Base-by-base conservation (phyloP, 1,140 invertebrate genomes). In the Micrasema longulum region DNA sequence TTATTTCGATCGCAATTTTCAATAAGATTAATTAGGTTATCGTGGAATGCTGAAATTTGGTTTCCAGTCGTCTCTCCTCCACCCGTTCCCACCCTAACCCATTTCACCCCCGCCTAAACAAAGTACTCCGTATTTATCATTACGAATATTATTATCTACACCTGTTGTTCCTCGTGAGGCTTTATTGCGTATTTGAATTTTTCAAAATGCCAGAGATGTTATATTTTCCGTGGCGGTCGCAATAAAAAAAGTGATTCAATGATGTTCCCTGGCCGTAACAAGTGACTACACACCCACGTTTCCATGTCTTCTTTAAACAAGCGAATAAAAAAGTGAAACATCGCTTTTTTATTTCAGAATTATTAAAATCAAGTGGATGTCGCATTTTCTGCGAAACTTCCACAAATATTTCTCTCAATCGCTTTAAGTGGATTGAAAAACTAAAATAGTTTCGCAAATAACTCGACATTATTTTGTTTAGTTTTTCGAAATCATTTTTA, bases 201-300 rank as follows among this genome's bases (percentile, higher is more conserved):
- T 76, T 76, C 48, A 65, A 66, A 71, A 66, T 47, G 47, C 53
- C 62, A 20, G 62, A 65, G 52, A 65, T 65, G 48, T 65, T 65
- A 71, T 20, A 71, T 66, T 53, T 50, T 71, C 60, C 55, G 36
- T 22, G 48, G 60, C 41, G 68, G 68, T 43, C 47, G 48, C 68
- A 76, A 72, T 76, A 76, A 76, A 76, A 64, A 76, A 76, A 66
- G 74, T 62, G 74, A 73, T 76, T 73, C 71, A 52, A 76, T 72
- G 70, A 65, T 71, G 71, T 64, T 73, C 57, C 45, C 45, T 52
- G 38, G 55, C 74, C 74, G 68, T 76, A 76, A 76, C 74, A 76
- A 73, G 65, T 63, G 64, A 65, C 71, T 72, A 72, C 74, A 63
- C 62, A 75, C 67, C 63, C 69, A 47, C 45, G 14, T 14, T 16